Evolutionary conservation across 2,888 invertebrate genomes (phyloP).

Genomic region (Pterostichus madidus): DNA sequence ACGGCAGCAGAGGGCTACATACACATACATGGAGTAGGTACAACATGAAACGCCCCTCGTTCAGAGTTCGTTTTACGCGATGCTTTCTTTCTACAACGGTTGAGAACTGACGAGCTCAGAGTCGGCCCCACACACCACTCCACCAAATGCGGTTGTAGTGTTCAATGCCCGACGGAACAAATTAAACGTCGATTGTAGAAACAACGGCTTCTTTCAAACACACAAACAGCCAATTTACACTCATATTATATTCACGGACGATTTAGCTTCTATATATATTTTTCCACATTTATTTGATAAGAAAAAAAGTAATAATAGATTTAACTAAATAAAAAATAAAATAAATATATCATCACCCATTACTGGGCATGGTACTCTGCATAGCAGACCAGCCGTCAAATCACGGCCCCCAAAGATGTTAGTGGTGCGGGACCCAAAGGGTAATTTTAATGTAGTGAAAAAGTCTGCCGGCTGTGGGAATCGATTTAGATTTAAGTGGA

Average conservation of each 20-base stretch:
- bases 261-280: not conserved
- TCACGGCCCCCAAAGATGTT: no score
- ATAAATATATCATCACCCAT: no score
- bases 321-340: no score
- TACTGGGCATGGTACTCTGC: no score
- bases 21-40: not conserved
- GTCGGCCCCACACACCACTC: not conserved
- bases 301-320: no score
- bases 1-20: conserved; percentile 27
- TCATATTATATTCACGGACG: not conserved
- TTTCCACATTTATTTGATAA: no score
- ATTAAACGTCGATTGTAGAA: conserved; percentile 44
- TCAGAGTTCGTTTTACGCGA: conserved; percentile 3
- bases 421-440: no score
- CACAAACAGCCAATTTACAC: conserved; percentile 8
- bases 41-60: conserved; percentile 4
- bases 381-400: no score
- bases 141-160: not conserved
- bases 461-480: no score
- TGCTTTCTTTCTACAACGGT: conserved; percentile 42
- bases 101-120: not conserved
- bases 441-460: no score
- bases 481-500: no score
- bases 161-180: conserved; percentile 19
- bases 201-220: conserved; percentile 28